phyloP scores from a whole-genome alignment of 2,888 invertebrate species.

The Dione juno region DNA sequence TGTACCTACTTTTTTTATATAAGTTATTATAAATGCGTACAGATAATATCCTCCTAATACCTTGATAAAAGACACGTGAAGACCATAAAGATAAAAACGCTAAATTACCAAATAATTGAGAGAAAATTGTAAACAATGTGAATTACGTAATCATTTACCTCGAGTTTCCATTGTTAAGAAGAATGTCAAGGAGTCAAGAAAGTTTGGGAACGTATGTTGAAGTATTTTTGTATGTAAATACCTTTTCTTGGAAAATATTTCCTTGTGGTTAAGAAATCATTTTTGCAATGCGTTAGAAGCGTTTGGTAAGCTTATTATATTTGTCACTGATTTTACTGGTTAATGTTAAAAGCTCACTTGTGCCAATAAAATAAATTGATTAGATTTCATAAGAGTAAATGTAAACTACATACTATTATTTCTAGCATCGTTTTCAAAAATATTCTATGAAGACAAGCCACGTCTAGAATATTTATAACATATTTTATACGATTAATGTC shows the following conservation, averaged over 20 bases:
- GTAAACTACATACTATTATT: no score
- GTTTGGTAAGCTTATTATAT: not conserved
- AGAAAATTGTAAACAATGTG: constrained; percentile 32
- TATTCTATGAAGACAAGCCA: not conserved
- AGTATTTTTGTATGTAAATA: constrained; percentile 22
- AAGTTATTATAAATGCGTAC: constrained; percentile 1
- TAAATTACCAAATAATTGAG: constrained; percentile 28
- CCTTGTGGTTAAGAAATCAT: not conserved
- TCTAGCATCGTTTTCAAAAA: not conserved
- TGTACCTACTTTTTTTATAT: no score
- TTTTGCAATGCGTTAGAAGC: not conserved
- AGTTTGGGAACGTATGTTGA: constrained; percentile 22
- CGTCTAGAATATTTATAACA: not conserved
- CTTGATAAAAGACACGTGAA: constrained; percentile 9
- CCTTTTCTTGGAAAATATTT: constrained; percentile 19
- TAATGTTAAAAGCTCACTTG: not conserved
- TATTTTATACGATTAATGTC: constrained; percentile 8
- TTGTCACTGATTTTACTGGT: not conserved
- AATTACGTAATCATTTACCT: constrained; percentile 23
- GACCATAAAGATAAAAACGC: constrained; percentile 19
- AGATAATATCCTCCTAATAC: constrained; percentile 4
- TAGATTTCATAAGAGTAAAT: no score
- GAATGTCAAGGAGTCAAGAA: constrained; percentile 24
- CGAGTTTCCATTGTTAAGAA: constrained; percentile 28
- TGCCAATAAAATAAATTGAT: no score